Evolutionary conservation across 2,797 vertebrate species (phyloP), one percentile per base, ranked within the genome.

Genomic region (Jordanella pulchra): DNA sequence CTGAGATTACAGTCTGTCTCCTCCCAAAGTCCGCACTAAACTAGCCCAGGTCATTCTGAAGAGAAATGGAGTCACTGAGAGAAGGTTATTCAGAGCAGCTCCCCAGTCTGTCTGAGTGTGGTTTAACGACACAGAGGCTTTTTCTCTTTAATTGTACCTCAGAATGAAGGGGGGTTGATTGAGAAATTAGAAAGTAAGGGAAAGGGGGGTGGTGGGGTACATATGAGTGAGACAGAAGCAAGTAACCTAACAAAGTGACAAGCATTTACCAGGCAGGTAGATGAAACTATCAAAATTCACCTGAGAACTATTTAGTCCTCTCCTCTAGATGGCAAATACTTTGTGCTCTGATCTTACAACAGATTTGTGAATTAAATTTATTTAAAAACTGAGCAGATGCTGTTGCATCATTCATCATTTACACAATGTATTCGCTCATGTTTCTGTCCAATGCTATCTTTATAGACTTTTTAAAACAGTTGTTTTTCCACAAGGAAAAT

Each of bases 1-100:
- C 70, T 86, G 85, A 88, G 90, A 91, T 94, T 94, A 93, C 83
- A 72, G 87, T 86, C 87, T 84, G 91, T 91, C 91, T 93, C 85
- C 89, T 89, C 91, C 86, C 87, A 90, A 92, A 91, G 89, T 91
- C 91, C 65, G 79, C 75, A 81, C 83, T 89, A 81, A 91, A 92
- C 83, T 81, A 77, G 70, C 79, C 85, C 66, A 79, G 85, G 86
- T 91, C 88, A 86, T 77, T 74, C 69, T 12, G 79, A 84, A 84
- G 84, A 91, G 86, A 86, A 88, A 87, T 86, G 67, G 82, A 74
- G 71, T 78, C 75, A 50, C 67, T 89, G 83, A 90, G 87, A 85
- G 87, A 85, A 78, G 70, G 58, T 85, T 85, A 90, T 89, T 91
- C 79, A 87, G 87, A 88, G 54, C 14, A 74, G 83, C 82, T 72